These are phyloP conservation scores for Colossoma macropomum DNA, from an alignment of 2,113 vertebrate genomes.

Conservation along the genomic window DNA sequence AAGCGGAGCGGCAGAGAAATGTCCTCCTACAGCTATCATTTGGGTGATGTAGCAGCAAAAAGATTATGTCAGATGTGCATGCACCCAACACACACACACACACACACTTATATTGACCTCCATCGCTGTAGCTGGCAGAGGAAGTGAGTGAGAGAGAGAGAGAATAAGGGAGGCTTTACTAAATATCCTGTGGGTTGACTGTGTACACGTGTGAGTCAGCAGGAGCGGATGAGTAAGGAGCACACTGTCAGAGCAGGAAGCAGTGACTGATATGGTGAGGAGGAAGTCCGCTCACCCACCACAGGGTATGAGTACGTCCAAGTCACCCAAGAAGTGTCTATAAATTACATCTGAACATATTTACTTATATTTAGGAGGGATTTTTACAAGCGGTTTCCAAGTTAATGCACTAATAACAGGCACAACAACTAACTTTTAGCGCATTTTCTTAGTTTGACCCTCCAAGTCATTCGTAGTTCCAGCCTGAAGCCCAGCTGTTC, in stretches of 20 bases:
- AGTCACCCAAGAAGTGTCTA: no score
- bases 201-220: constrained; percentile 32
- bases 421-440: no score
- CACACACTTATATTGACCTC: constrained; percentile 36
- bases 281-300: constrained; percentile 45
- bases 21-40: constrained; percentile 52
- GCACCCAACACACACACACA: constrained; percentile 4
- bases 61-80: constrained; percentile 33
- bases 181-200: constrained; percentile 53
- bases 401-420: no score
- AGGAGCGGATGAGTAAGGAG: constrained; percentile 50
- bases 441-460: no score
- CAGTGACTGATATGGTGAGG: constrained; percentile 45
- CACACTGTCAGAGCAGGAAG: constrained; percentile 44
- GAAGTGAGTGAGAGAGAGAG: constrained; percentile 17
- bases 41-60: constrained; percentile 22
- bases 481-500: no score
- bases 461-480: no score
- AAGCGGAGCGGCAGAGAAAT: constrained; percentile 13
- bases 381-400: no score
- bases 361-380: no score
- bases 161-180: constrained; percentile 33
- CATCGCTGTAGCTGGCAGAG: constrained; percentile 45
- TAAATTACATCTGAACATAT: no score
- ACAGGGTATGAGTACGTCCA: constrained; percentile 13